Evolutionary conservation across 2,113 vertebrate genomes (phyloP), one percentile per base, ranked within the genome.

Genomic region (Lonchura striata): DNA sequence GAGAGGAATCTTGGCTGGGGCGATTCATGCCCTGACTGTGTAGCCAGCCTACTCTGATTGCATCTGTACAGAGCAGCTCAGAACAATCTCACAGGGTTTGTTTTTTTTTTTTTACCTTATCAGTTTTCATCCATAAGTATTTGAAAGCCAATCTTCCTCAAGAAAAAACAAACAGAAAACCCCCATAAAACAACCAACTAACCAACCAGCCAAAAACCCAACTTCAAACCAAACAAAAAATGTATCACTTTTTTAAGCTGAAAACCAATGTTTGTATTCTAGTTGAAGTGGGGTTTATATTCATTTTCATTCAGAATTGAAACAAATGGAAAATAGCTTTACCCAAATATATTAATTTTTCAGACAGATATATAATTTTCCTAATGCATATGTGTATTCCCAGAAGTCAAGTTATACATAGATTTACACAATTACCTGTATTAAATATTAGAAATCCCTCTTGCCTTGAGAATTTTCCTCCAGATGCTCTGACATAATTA

Each of bases 401-500:
- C 49, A 82, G 75, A 82, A 94, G 52, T 27, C 33, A 80, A 72
- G 27, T 35, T 68, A 60, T 50, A 54, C 41, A 64, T 15, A 80
- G 12, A 65, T 80, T 71, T 81, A 56, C 24, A 75, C 35, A 80
- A 78, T 81, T 84, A 83, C 17, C 52, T 83, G 41, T 25, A 56
- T 57, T 92, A 89, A 86, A 76, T 84, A 72, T 88, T 72, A 82
- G 44, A 91, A 95, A 89, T 71, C n/a, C 24, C 41, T 52, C 21
- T 81, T 93, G 14, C 35, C 22, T 28, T 17, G 15, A 61, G 75
- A 92, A 71, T 70, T 86, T 81, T 91, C 30, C 33, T 88, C 57
- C 59, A 88, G 82, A 79, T 57, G 61, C n/a, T 90, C 46, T 82
- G 16, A 63, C 9, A 68, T 74, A 91, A 75, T 72, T 86, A 57